Base-by-base conservation (phyloP, 2,113 vertebrate genomes). In the Pygoscelis adeliae region DNA sequence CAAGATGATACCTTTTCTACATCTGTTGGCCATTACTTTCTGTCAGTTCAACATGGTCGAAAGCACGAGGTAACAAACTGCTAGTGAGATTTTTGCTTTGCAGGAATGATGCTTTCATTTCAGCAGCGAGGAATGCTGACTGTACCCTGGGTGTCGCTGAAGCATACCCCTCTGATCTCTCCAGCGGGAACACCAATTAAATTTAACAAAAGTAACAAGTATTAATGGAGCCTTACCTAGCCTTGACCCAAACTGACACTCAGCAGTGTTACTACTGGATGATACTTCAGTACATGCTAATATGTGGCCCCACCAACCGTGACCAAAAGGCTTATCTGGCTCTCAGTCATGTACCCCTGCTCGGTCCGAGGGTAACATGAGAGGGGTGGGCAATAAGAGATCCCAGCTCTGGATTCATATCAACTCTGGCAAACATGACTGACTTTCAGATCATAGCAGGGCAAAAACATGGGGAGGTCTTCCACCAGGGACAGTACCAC, bases 351-450 rank as follows among this genome's bases (percentile, higher is more conserved):
- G 32, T 67, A 2, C 11, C 11, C 25, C 5, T 0, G 7, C 32
- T 73, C 0, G 0, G 13, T 58, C 16, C 0, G 1, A 50, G 8
- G 5, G 38, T 47, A 50, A 63, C 18, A 8, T 2, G 52, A 82
- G 13, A 73, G 15, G 3, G 14, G 6, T 25, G 5, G 26, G 73
- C 26, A 52, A 44, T 7, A 2, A 85, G 29, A 84, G 71, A 63
- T 9, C 34, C 34, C 58, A 79, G 1, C 42, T 76, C 44, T 85
- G 59, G 58, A 91, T 87, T 95, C 6, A 4, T 26, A 46, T 77
- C 46, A 73, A 25, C 69, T 72, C 72, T 12, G 58, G 50, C 38
- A 44, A 79, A 40, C 40, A 9, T 15, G 66, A 50, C 20, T 26
- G 83, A 91, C 78, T 91, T 89, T 86, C 63, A 63, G 69, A 49